A percentile compares a stretch with the other conserved stretches of the same genome.
Evolutionary conservation across 2,888 invertebrate genomes (phyloP).

Genomic region (Melanargia galathea): DNA sequence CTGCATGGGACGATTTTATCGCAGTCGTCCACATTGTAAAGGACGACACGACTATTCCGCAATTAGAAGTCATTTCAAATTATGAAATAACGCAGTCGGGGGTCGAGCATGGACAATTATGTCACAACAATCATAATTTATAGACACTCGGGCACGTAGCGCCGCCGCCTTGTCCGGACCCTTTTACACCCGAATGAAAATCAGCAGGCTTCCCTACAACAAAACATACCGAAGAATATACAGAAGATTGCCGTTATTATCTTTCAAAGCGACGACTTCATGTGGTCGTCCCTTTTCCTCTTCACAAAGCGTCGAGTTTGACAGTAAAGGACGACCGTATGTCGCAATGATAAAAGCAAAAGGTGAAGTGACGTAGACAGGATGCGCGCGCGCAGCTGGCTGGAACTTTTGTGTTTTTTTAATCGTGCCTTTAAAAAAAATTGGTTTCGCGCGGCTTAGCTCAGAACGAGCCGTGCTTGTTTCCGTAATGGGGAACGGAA

Average conservation of each 20-base stretch:
- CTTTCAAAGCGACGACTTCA: constrained; percentile 52
- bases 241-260: constrained; percentile 74
- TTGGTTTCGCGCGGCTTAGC: constrained; percentile 75
- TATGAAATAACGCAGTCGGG: constrained; percentile 31
- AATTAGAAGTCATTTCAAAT: constrained; percentile 34
- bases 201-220: constrained; percentile 55
- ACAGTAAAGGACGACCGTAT: constrained; percentile 59
- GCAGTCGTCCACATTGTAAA: constrained; percentile 17
- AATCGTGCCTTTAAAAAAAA: constrained; percentile 66
- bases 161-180: constrained; percentile 48
- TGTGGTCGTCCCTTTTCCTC: constrained; percentile 59
- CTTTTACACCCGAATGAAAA: constrained; percentile 61
- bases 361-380: constrained; percentile 76
- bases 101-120: constrained; percentile 39
- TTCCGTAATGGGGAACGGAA: constrained; percentile 74
- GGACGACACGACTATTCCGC: constrained; percentile 28
- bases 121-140: constrained; percentile 66
- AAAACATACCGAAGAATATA: constrained; percentile 68
- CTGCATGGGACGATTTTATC: constrained; percentile 11
- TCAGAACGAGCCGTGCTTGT: constrained; percentile 62
- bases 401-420: constrained; percentile 70
- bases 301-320: constrained; percentile 38
- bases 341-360: constrained; percentile 68
- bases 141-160: constrained; percentile 54
- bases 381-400: constrained; percentile 80